Conservation (phyloP, 2,113 vertebrate species). For the Brachypodius melanocephalos region DNA sequence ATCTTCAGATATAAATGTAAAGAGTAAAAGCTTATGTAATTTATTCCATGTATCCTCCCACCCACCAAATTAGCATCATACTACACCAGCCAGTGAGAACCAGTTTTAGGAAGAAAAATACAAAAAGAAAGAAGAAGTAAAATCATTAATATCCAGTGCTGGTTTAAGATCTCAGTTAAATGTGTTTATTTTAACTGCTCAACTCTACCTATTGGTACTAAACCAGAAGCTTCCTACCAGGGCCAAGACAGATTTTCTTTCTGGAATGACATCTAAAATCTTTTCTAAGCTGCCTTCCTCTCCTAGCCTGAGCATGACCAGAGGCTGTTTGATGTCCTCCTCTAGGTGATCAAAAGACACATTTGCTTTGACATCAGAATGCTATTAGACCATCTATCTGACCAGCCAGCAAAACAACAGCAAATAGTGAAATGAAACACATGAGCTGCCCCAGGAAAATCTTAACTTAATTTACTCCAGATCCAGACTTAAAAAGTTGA, state of each 20-base stretch:
- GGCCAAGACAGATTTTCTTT: background rate
- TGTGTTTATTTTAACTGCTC: background rate
- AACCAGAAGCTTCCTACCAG: background rate
- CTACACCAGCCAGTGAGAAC: background rate
- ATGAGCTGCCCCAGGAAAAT: background rate
- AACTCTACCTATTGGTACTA: background rate
- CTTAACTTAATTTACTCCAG: background rate
- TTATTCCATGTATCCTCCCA: background rate
- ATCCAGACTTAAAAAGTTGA: background rate
- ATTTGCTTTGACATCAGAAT: background rate
- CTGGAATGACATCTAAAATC: background rate
- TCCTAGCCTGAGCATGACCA: background rate
- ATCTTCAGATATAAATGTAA: background rate
- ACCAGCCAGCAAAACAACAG: background rate
- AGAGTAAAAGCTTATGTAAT: background rate
- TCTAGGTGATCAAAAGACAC: background rate
- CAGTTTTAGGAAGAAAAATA: background rate
- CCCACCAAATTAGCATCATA: background rate
- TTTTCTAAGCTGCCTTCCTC: background rate
- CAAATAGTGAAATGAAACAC: background rate
- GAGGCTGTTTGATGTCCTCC: background rate
- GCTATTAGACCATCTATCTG: background rate
- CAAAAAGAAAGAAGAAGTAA: background rate
- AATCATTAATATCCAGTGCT: background rate
- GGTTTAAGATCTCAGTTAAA: background rate